Percentiles rank a stretch among this genome's conserved stretches.
Conservation (phyloP, 2,797 vertebrate genomes). For the Eremophila alpestris region DNA sequence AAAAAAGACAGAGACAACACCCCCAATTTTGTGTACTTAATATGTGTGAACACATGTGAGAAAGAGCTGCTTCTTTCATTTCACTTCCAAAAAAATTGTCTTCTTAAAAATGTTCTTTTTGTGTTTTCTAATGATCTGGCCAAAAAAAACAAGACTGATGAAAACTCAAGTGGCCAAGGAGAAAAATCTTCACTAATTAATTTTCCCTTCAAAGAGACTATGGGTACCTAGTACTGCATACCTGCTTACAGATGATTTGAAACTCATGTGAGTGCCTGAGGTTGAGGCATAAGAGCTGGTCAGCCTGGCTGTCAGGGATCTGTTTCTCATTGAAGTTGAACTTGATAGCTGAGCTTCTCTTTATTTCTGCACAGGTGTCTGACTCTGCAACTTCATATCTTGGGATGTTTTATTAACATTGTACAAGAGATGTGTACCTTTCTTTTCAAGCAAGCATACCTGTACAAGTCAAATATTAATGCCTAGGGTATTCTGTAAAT, state of each 20-base stretch:
- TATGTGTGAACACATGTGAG: background rate
- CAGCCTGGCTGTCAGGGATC: background rate
- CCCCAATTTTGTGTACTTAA: background rate
- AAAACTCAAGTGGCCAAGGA: background rate
- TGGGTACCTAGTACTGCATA: background rate
- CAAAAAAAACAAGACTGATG: background rate
- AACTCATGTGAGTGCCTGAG: background rate
- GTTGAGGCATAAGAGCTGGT: background rate
- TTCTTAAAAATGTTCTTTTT: background rate
- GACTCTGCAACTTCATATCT: background rate
- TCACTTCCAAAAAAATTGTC: background rate
- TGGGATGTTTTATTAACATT: slow-evolving; percentile 28
- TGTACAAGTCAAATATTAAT: slow-evolving; percentile 43
- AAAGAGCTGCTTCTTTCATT: background rate
- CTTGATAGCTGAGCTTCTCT: background rate
- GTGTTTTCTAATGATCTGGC: background rate
- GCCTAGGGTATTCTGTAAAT: slow-evolving; percentile 43
- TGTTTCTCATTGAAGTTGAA: background rate
- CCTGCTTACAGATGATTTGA: background rate
- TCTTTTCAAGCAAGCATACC: background rate
- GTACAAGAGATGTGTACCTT: background rate
- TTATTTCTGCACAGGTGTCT: background rate
- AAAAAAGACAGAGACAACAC: background rate
- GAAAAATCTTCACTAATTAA: background rate
- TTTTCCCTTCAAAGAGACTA: background rate